These are phyloP conservation scores for Euwallacea fornicatus DNA, from an alignment of 1,140 invertebrate species.

Conservation along the genomic window DNA sequence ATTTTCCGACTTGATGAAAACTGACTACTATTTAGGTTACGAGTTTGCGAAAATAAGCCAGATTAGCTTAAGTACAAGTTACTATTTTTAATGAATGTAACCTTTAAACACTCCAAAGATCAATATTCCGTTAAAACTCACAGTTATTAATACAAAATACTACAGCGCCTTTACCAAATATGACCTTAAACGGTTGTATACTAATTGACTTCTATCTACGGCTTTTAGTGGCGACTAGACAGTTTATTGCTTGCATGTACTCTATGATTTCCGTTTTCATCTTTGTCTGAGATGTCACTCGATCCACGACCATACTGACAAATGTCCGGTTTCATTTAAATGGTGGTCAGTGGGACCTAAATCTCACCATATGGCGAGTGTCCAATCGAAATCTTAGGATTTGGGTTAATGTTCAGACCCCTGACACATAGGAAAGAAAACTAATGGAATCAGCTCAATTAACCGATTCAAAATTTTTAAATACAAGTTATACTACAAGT, in stretches of 20 bases:
- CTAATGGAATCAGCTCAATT: too few relatives aligned
- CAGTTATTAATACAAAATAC: slow-evolving; percentile 26
- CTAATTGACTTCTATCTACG: slow-evolving; percentile 30
- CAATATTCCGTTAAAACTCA: slow-evolving; percentile 32
- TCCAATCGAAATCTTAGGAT: too few relatives aligned
- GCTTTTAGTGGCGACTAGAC: slow-evolving; percentile 23
- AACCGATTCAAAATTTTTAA: too few relatives aligned
- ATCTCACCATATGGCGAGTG: slow-evolving; percentile 15
- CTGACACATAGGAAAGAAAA: too few relatives aligned
- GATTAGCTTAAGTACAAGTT: too few relatives aligned
- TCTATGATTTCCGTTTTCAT: slow-evolving; percentile 29
- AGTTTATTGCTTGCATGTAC: slow-evolving; percentile 27
- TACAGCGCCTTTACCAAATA: slow-evolving; percentile 29
- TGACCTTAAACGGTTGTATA: slow-evolving; percentile 33
- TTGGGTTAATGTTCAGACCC: too few relatives aligned
- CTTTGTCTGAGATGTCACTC: slow-evolving; percentile 21
- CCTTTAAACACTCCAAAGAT: not conserved
- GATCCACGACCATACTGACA: slow-evolving; percentile 7
- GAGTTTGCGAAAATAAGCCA: too few relatives aligned
- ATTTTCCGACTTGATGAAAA: too few relatives aligned
- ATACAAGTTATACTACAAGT: too few relatives aligned
- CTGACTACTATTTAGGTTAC: too few relatives aligned
- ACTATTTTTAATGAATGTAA: not conserved
- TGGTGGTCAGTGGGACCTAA: slow-evolving; percentile 20
- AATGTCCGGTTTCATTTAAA: slow-evolving; percentile 32